These are phyloP conservation scores for Astropecten irregularis DNA, from an alignment of 53 echinoderm and acorn worm species.

Conservation along the genomic window DNA sequence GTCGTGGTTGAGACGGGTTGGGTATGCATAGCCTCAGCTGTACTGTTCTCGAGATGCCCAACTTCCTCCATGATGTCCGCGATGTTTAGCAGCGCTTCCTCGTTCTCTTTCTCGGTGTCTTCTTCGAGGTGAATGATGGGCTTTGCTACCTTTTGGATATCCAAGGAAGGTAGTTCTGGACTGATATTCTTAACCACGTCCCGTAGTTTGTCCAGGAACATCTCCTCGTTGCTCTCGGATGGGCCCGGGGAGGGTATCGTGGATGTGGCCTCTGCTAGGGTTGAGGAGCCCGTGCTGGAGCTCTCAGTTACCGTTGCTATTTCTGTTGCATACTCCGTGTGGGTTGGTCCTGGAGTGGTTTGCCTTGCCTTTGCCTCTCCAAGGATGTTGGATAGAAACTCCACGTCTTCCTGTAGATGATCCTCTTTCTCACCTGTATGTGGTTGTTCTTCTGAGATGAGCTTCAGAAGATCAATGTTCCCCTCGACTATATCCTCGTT, in stretches of 20 bases:
- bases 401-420: not conserved
- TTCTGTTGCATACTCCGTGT: not conserved
- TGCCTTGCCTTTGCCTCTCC: not conserved
- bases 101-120: not conserved
- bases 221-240: not conserved
- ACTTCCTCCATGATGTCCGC: slow-evolving; percentile 8
- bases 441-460: not conserved
- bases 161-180: slow-evolving; percentile 9
- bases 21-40: not conserved
- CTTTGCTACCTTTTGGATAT: slow-evolving; percentile 17
- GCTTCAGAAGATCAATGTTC: not conserved
- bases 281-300: not conserved
- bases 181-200: not conserved
- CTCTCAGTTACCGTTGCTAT: not conserved
- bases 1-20: not conserved
- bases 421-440: not conserved
- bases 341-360: not conserved
- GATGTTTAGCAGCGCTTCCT: not conserved
- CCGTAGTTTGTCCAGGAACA: slow-evolving; percentile 1
- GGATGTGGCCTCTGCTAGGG: not conserved
- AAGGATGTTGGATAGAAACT: not conserved
- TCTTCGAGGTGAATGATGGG: not conserved
- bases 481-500: not conserved
- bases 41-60: not conserved
- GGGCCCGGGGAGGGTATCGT: not conserved